Evolutionary conservation across 2,113 vertebrate genomes (phyloP).

Genomic region (Phyllostomus hastatus): DNA sequence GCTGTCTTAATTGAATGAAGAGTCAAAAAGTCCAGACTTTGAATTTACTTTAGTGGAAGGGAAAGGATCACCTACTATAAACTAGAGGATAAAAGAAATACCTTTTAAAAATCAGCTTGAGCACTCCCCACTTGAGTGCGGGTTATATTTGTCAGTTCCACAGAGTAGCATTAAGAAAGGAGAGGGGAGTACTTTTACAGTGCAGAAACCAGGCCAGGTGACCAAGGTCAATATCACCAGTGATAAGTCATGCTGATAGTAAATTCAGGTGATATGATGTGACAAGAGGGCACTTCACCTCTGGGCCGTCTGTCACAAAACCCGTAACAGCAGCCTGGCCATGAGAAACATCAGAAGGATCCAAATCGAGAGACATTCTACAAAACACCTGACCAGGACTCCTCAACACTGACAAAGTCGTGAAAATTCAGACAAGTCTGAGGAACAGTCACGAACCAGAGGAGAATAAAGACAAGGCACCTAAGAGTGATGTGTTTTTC

Average conservation of each 20-base stretch:
- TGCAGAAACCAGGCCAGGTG: background rate
- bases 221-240: background rate
- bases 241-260: accelerated
- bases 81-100: background rate
- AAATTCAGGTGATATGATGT: background rate
- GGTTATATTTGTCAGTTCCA: background rate
- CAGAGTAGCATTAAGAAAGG: background rate
- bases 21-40: background rate
- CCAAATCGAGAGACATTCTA: no score
- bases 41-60: background rate
- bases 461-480: background rate
- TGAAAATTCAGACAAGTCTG: background rate
- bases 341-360: background rate
- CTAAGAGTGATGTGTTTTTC: background rate
- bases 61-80: background rate
- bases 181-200: background rate
- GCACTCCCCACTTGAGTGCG: accelerated
- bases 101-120: background rate
- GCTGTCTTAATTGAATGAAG: background rate
- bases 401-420: background rate
- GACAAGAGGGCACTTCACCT: background rate
- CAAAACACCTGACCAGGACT: background rate
- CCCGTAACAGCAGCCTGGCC: background rate
- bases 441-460: background rate
- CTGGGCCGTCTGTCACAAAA: accelerated